A percentile compares a stretch with the other conserved stretches of the same genome.
Evolutionary conservation across 1,140 invertebrate genomes (phyloP).

Genomic region (Aphelinus atriplicis): DNA sequence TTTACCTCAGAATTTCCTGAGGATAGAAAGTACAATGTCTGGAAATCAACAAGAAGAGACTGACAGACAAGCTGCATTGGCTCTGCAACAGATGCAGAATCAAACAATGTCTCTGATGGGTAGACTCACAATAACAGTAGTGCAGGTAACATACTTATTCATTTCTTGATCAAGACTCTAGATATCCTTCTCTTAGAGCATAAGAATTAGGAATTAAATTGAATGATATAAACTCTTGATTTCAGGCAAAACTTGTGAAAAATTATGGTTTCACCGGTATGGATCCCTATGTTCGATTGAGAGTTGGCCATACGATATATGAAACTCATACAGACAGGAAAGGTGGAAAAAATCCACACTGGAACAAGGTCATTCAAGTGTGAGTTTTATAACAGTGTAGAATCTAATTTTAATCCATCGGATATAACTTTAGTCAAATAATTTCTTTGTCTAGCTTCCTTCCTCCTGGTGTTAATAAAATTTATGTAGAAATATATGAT

Average conservation of each 20-base stretch:
- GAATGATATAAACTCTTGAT: slow-evolving; percentile 10
- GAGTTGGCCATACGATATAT: slow-evolving; percentile 92
- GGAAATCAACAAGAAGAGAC: slow-evolving; percentile 75
- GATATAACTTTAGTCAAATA: slow-evolving; percentile 6
- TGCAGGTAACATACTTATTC: slow-evolving; percentile 69
- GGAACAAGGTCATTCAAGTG: slow-evolving; percentile 95
- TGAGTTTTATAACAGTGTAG: slow-evolving; percentile 58
- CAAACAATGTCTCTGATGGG: slow-evolving; percentile 72
- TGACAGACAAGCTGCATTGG: slow-evolving; percentile 82
- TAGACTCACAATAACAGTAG: slow-evolving; percentile 82
- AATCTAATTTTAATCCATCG: too few species aligned
- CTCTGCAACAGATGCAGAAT: slow-evolving; percentile 76
- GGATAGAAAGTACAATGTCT: slow-evolving; percentile 67
- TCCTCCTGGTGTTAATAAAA: slow-evolving; percentile 85
- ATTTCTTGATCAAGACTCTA: slow-evolving; percentile 15
- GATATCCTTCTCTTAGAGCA: not conserved
- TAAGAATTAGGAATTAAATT: too few species aligned
- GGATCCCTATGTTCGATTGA: slow-evolving; percentile 94
- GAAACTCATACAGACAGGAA: slow-evolving; percentile 94
- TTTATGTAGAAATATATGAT: slow-evolving; percentile 96
- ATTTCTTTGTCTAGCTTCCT: slow-evolving; percentile 74
- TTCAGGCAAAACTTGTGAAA: slow-evolving; percentile 87
- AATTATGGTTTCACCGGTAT: slow-evolving; percentile 97
- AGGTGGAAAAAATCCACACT: slow-evolving; percentile 94
- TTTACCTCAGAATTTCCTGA: slow-evolving; percentile 83